Evolutionary conservation across 2,797 vertebrate genomes (phyloP), one percentile per base, ranked within the genome.

Genomic region (Bradypus variegatus): DNA sequence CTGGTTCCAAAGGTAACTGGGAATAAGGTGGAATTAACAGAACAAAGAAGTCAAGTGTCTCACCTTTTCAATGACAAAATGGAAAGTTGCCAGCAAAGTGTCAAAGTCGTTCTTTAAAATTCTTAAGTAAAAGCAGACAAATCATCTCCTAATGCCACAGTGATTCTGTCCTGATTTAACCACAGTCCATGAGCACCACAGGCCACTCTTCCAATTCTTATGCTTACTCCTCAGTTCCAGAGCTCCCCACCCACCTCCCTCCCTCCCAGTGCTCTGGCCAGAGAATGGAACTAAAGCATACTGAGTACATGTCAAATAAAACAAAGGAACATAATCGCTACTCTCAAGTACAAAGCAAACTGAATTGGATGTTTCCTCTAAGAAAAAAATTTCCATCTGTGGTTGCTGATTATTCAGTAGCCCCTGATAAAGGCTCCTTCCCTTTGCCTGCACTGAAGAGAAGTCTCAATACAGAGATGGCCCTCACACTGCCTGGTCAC

Each of bases 51-150:
- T 41, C 4, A 41, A 67, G 69, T 76, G 58, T 91, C 58, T 81
- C 31, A 73, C 13, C 12, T 58, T 86, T 91, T 76, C 58, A 76
- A 25, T 45, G 69, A 48, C 45, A 85, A 92, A 78, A 92, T 41
- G 38, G 90, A 48, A 88, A 94, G 55, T 7, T 65, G 41, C 21
- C 23, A 64, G 50, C 69, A 67, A 75, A 89, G 36, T 65, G 69
- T 72, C 65, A 86, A 86, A 93, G 18, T 33, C 75, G 93, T 64
- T 90, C 50, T 10, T 33, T 88, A 73, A 95, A 94, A 62, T 75
- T 50, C 50, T 50, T 50, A 50, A 50, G 50, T 50, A 50, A 50
- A 50, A 50, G 50, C 50, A 50, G 50, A 50, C 50, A 50, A 50
- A 14, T 50, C 50, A 50, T 50, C 12, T 50, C 50, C 50, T 50